Evolutionary conservation across 2,888 invertebrate species (phyloP).

Genomic region (Lapara coniferarum): DNA sequence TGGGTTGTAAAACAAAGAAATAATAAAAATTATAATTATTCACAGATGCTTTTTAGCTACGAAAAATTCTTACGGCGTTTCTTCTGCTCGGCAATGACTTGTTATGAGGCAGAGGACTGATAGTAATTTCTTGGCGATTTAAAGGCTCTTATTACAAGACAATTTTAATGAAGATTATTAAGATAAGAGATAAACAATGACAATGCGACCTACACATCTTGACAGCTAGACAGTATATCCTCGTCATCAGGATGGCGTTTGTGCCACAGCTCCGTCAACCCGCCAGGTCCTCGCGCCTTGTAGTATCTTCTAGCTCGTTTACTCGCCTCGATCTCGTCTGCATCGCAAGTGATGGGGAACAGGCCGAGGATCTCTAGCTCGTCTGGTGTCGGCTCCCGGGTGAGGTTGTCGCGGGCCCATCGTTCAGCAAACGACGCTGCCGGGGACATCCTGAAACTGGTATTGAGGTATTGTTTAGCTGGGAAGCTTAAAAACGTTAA

Average conservation of each 20-base stretch:
- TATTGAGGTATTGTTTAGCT: too few relatives aligned
- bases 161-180: neutral
- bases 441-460: conserved; percentile 66
- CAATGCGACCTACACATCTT: conserved; percentile 67
- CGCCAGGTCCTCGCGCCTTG: conserved; percentile 68
- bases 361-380: conserved; percentile 65
- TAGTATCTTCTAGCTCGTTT: conserved; percentile 72
- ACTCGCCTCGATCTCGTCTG: conserved; percentile 67
- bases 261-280: conserved; percentile 71
- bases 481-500: too few relatives aligned
- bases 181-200: neutral
- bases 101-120: too few relatives aligned
- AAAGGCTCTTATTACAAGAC: too few relatives aligned
- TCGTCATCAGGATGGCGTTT: conserved; percentile 74
- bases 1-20: too few relatives aligned
- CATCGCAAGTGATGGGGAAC: conserved; percentile 64
- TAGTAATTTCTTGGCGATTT: too few relatives aligned
- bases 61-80: too few relatives aligned
- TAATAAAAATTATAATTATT: too few relatives aligned
- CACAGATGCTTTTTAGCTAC: too few relatives aligned
- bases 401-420: conserved; percentile 78
- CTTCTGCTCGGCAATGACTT: too few relatives aligned
- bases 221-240: conserved; percentile 75
- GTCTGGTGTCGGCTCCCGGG: conserved; percentile 57
- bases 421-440: conserved; percentile 81